phyloP scores from a whole-genome alignment of 2,888 invertebrate species.

The Phragmatobia fuliginosa region DNA sequence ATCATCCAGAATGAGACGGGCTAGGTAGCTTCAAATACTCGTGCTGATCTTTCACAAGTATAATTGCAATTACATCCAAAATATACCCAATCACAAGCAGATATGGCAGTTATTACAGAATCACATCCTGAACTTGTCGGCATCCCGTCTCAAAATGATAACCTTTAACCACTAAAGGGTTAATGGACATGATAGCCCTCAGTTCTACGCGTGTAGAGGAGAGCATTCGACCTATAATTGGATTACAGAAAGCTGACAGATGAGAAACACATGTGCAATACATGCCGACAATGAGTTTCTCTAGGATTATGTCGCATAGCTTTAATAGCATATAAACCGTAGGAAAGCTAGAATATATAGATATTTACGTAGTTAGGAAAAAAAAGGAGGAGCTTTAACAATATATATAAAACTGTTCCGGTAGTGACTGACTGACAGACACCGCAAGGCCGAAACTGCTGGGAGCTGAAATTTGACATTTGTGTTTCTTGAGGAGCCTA shows the following conservation, averaged over 20 bases:
- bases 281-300: neutral
- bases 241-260: slow-evolving; percentile 2
- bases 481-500: no score
- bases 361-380: no score
- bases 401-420: no score
- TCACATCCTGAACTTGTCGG: neutral
- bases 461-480: no score
- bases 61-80: neutral
- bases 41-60: no score
- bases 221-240: slow-evolving; percentile 27
- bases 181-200: slow-evolving; percentile 1
- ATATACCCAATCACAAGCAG: neutral
- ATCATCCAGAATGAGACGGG: no score
- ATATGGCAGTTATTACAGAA: neutral
- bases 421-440: no score
- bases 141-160: neutral
- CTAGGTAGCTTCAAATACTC: no score
- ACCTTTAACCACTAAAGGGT: neutral
- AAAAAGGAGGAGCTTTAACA: no score
- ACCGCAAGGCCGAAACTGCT: no score
- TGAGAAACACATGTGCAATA: neutral
- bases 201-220: slow-evolving; percentile 1
- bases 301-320: neutral
- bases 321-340: neutral
- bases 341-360: no score